Conservation (phyloP, 2,113 vertebrate species). For the Ophthalmolycus amberensis region DNA sequence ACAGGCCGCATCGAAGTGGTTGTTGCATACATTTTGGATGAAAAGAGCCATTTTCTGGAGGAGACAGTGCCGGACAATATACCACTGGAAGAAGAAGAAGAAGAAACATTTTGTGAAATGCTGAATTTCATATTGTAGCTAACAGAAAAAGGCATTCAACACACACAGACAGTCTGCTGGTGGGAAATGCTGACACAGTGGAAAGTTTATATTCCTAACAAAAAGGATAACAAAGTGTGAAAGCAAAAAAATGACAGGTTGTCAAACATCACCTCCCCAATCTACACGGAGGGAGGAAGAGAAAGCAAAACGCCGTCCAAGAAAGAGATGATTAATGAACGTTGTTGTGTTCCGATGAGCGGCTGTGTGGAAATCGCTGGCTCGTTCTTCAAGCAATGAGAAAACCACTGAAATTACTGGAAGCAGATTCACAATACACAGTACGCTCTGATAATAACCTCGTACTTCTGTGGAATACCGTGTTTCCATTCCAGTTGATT, state of each 20-base stretch:
- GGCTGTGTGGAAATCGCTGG: conserved; percentile 33
- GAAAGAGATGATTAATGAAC: conserved; percentile 42
- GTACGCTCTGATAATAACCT: neutral
- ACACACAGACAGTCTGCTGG: neutral
- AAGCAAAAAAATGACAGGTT: conserved; percentile 47
- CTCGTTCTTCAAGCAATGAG: conserved; percentile 17
- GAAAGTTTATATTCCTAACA: conserved; percentile 48
- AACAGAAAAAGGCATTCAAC: neutral
- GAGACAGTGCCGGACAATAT: conserved; percentile 87
- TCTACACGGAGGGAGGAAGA: conserved; percentile 7
- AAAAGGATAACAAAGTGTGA: conserved; percentile 32
- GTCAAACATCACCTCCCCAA: conserved; percentile 35
- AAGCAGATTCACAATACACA: conserved; percentile 4
- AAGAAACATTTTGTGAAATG: neutral
- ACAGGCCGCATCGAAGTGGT: conserved; percentile 94
- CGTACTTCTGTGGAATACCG: neutral
- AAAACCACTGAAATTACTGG: conserved; percentile 18
- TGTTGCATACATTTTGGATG: conserved; percentile 94
- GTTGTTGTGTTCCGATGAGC: conserved; percentile 17
- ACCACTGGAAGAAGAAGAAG: conserved; percentile 82
- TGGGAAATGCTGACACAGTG: conserved; percentile 8
- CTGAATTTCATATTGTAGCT: neutral
- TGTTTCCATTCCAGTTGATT: conserved; percentile 21
- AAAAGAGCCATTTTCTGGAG: conserved; percentile 95
- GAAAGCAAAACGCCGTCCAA: neutral